These are phyloP conservation scores for Byasa hedistus DNA, from an alignment of 2,888 invertebrate genomes.

Conservation along the genomic window DNA sequence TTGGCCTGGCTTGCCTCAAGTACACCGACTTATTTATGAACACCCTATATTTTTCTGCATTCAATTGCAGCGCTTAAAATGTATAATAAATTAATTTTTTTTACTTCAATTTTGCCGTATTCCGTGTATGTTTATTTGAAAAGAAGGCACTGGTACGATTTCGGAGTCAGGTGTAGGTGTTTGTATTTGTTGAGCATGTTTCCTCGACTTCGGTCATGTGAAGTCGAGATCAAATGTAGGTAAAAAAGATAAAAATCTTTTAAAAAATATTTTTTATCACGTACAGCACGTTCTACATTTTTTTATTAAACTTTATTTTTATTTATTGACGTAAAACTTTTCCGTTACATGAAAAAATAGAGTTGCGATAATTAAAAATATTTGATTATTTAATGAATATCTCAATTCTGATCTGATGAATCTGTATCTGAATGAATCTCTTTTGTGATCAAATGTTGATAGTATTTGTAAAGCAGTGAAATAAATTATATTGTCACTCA, in stretches of 20 bases:
- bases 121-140: background rate
- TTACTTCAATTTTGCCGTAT: background rate
- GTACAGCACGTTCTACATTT: background rate
- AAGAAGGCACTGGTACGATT: background rate
- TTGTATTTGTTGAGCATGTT: background rate
- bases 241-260: background rate
- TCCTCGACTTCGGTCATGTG: background rate
- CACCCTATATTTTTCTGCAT: slow-evolving; percentile 28
- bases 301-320: background rate
- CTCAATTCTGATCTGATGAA: too few species aligned
- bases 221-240: background rate
- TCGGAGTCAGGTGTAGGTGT: background rate
- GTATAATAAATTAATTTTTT: slow-evolving; percentile 12
- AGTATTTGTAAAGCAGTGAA: background rate
- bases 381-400: too few species aligned
- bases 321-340: background rate
- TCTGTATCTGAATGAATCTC: too few species aligned
- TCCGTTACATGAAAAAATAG: too few species aligned
- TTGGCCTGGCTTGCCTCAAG: slow-evolving; percentile 51
- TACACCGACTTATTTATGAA: slow-evolving; percentile 39
- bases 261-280: background rate
- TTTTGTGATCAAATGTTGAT: too few species aligned
- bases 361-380: too few species aligned
- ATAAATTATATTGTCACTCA: background rate
- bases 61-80: slow-evolving; percentile 23